These are phyloP conservation scores for Brachyalestes nurse DNA, from an alignment of 2,797 vertebrate genomes.

Conservation along the genomic window DNA sequence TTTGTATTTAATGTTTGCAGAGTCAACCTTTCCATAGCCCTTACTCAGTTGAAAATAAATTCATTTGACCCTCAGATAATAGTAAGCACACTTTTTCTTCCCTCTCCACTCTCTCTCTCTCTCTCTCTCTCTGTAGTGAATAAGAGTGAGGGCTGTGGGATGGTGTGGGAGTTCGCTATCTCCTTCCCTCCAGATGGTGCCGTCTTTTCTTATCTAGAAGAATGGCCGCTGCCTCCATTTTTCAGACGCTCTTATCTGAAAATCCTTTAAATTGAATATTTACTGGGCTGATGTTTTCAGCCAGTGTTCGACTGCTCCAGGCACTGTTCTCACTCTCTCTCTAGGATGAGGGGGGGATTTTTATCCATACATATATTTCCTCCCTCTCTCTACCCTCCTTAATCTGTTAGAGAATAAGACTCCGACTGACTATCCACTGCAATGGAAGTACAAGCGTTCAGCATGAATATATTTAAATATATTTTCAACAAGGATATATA, in stretches of 20 bases:
- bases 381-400: constrained; percentile 38
- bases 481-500: neutral
- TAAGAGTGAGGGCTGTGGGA: constrained; percentile 79
- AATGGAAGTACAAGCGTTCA: constrained; percentile 10
- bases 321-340: constrained; percentile 67
- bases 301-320: constrained; percentile 73
- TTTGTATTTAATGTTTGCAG: constrained; percentile 49
- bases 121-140: constrained; percentile 67
- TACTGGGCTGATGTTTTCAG: constrained; percentile 82
- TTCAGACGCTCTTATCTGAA: constrained; percentile 83
- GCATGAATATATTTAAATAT: constrained; percentile 21
- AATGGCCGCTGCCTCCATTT: constrained; percentile 86
- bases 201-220: constrained; percentile 86
- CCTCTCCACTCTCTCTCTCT: constrained; percentile 37
- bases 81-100: constrained; percentile 74
- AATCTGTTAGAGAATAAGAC: constrained; percentile 72
- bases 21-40: constrained; percentile 63
- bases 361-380: constrained; percentile 42
- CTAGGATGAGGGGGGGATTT: too few relatives aligned
- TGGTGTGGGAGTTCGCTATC: constrained; percentile 86
- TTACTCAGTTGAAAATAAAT: constrained; percentile 73
- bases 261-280: constrained; percentile 89
- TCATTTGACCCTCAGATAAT: constrained; percentile 80
- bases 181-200: constrained; percentile 84
- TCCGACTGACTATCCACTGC: constrained; percentile 74